These are phyloP conservation scores for Xenentodon cancila DNA, from an alignment of 2,797 vertebrate genomes.

Conservation along the genomic window DNA sequence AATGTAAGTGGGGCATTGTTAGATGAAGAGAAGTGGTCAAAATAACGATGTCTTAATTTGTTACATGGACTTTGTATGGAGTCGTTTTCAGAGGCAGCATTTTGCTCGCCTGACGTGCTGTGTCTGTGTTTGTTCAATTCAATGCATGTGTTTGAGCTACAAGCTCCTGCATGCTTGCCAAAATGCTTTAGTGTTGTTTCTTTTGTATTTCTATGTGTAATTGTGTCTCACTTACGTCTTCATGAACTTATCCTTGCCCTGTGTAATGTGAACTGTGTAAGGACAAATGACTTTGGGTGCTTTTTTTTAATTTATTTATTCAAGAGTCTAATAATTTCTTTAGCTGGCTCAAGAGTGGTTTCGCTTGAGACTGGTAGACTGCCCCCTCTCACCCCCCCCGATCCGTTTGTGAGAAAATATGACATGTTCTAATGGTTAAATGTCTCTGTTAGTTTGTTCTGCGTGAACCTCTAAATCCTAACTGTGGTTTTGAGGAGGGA, in stretches of 20 bases:
- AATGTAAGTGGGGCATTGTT: slow-evolving; percentile 83
- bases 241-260: slow-evolving; percentile 80
- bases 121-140: slow-evolving; percentile 86
- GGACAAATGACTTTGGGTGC: slow-evolving; percentile 81
- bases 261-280: slow-evolving; percentile 82
- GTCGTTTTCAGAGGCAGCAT: slow-evolving; percentile 79
- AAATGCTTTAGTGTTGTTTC: slow-evolving; percentile 86
- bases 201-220: slow-evolving; percentile 83
- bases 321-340: slow-evolving; percentile 76
- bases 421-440: slow-evolving; percentile 82
- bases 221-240: slow-evolving; percentile 82
- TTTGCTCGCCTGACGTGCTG: slow-evolving; percentile 84
- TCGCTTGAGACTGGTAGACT: slow-evolving; percentile 67
- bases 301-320: slow-evolving; percentile 80
- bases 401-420: slow-evolving; percentile 77
- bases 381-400: slow-evolving; percentile 39
- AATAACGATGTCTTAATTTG: slow-evolving; percentile 84
- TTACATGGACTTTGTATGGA: slow-evolving; percentile 83
- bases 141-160: slow-evolving; percentile 87
- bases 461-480: slow-evolving; percentile 87
- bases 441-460: slow-evolving; percentile 86
- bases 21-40: slow-evolving; percentile 73
- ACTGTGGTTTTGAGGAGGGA: slow-evolving; percentile 87
- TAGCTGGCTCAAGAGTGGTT: slow-evolving; percentile 75
- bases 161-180: slow-evolving; percentile 87